phyloP scores from a whole-genome alignment of 2,797 vertebrate genomes.

The Falco novaeseelandiae region DNA sequence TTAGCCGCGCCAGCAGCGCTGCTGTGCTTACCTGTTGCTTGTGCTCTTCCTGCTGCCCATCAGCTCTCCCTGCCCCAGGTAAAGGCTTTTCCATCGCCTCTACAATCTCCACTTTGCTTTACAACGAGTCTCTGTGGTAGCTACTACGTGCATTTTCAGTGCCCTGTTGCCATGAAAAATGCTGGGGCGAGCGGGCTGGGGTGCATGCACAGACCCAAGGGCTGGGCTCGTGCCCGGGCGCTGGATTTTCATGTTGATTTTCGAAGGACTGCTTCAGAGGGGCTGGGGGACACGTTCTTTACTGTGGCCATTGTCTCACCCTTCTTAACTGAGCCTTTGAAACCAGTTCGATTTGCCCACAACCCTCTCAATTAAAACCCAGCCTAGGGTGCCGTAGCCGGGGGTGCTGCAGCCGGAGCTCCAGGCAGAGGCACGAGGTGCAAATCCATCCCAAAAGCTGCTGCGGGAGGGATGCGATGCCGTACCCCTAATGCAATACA shows the following conservation, averaged over 20 bases:
- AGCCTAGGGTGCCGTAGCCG: fast-evolving
- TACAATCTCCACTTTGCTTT: neutral
- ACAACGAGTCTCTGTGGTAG: neutral
- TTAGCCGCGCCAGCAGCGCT: neutral
- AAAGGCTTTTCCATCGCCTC: neutral
- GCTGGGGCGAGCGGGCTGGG: fast-evolving
- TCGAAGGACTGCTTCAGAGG: neutral
- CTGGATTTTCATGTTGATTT: neutral
- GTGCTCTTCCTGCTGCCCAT: neutral
- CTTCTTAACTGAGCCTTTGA: neutral
- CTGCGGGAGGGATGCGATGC: fast-evolving
- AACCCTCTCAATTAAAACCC: neutral
- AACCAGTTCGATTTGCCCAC: neutral
- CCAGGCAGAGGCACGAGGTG: fast-evolving
- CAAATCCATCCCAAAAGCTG: neutral
- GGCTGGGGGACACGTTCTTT: too few species aligned
- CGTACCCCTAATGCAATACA: fast-evolving
- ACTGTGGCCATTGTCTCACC: fast-evolving
- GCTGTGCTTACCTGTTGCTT: neutral
- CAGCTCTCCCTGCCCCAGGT: neutral
- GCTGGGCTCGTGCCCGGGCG: neutral
- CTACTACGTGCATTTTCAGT: neutral
- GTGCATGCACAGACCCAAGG: fast-evolving
- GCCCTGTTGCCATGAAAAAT: neutral
- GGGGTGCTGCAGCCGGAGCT: neutral